Percentiles rank a stretch among this genome's conserved stretches.
Conservation (phyloP, 2,888 invertebrate genomes). For the Eupsilia transversa region DNA sequence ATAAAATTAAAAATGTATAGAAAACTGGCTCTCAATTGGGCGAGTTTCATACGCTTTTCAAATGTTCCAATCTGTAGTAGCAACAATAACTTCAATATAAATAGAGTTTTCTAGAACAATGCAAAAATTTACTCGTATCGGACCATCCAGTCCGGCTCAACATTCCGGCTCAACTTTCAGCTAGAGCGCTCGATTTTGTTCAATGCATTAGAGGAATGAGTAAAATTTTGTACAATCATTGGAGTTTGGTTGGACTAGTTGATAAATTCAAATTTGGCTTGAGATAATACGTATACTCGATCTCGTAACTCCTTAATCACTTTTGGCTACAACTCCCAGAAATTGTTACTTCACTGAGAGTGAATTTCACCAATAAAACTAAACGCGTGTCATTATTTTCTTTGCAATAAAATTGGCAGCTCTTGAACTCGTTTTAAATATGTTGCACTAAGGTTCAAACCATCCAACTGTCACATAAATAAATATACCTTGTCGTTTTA, state of each 20-base stretch:
- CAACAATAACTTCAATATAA: slow-evolving; percentile 41
- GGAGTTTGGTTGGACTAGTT: not conserved
- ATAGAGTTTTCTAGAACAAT: slow-evolving; percentile 50
- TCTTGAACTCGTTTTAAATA: too few relatives aligned
- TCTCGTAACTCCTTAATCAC: not conserved
- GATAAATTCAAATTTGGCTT: slow-evolving; percentile 13
- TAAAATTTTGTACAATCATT: slow-evolving; percentile 13
- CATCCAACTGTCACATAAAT: not conserved
- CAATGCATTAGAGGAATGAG: slow-evolving; percentile 27
- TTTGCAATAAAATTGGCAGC: too few relatives aligned
- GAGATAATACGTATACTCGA: not conserved
- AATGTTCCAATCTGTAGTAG: slow-evolving; percentile 35
- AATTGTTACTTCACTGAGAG: too few relatives aligned
- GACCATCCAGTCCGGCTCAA: slow-evolving; percentile 24
- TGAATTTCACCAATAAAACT: too few relatives aligned
- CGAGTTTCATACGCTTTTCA: slow-evolving; percentile 27
- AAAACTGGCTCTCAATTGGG: slow-evolving; percentile 16
- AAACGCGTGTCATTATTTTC: too few relatives aligned
- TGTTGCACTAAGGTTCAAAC: not conserved
- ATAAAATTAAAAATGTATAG: slow-evolving; percentile 30
- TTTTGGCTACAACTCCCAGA: not conserved
- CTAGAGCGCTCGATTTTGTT: slow-evolving; percentile 22
- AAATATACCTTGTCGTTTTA: not conserved
- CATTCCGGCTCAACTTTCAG: slow-evolving; percentile 28
- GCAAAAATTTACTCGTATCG: slow-evolving; percentile 38